phyloP scores from a whole-genome alignment of 2,888 invertebrate species.

The Lypha dubia region DNA sequence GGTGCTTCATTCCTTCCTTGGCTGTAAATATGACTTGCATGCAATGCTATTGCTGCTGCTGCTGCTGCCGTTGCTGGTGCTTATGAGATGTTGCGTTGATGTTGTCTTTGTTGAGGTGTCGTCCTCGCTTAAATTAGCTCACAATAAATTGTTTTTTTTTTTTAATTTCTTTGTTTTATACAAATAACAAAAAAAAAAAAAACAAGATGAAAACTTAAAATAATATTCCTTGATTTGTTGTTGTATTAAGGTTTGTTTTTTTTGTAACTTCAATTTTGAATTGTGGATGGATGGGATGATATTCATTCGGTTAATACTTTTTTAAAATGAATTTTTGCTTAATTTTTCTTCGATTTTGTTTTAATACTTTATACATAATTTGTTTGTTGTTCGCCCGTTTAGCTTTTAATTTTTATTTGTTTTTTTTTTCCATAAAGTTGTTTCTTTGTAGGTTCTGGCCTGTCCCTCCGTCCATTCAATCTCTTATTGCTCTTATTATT shows the following conservation, averaged over 20 bases:
- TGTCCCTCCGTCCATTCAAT: not conserved
- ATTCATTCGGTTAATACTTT: constrained; percentile 34
- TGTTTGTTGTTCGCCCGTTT: constrained; percentile 56
- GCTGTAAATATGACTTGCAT: constrained; percentile 62
- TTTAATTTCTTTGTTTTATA: constrained; percentile 53
- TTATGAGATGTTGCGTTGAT: constrained; percentile 48
- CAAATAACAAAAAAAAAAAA: not conserved
- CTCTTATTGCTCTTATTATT: not conserved
- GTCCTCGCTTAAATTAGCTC: constrained; percentile 70
- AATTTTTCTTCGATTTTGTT: constrained; percentile 67
- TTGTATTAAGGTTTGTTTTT: constrained; percentile 24
- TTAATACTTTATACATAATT: constrained; percentile 60
- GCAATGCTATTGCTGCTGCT: constrained; percentile 25
- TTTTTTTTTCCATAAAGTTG: constrained; percentile 44
- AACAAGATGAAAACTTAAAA: constrained; percentile 4
- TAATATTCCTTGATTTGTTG: constrained; percentile 57
- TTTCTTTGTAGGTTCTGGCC: constrained; percentile 38
- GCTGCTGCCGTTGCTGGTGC: constrained; percentile 15
- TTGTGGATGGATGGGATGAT: constrained; percentile 47
- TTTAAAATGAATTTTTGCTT: constrained; percentile 55
- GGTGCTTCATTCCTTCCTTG: constrained; percentile 50
- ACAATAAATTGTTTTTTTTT: constrained; percentile 64
- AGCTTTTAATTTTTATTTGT: not conserved
- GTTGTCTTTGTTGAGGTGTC: constrained; percentile 64
- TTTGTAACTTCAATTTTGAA: constrained; percentile 54